phyloP scores from a whole-genome alignment of 1,140 invertebrate genomes.

The Ericerus pela region DNA sequence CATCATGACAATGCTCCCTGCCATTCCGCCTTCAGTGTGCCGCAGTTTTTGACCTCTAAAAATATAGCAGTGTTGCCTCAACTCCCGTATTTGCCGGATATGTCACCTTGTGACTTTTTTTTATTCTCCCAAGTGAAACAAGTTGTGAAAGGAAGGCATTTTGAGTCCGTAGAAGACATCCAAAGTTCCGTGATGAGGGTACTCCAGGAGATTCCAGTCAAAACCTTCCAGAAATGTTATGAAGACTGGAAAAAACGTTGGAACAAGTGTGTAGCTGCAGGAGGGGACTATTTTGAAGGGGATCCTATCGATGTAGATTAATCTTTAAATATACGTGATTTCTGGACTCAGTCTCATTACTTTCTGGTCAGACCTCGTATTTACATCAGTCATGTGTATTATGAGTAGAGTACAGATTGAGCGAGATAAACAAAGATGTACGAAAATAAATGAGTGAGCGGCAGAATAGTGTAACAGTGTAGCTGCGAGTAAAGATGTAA shows the following conservation, averaged over 20 bases:
- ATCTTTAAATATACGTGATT: slow-evolving; percentile 14
- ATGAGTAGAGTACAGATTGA: too few relatives aligned
- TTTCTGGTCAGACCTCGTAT: slow-evolving; percentile 16
- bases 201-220: slow-evolving; percentile 10
- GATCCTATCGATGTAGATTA: slow-evolving; percentile 36
- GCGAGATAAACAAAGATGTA: too few relatives aligned
- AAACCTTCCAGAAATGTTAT: slow-evolving; percentile 27
- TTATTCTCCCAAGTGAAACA: slow-evolving; percentile 24
- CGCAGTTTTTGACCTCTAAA: slow-evolving; percentile 23
- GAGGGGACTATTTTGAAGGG: slow-evolving; percentile 33
- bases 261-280: slow-evolving; percentile 33
- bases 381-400: too few relatives aligned
- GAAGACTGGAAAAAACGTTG: slow-evolving; percentile 16
- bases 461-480: too few relatives aligned
- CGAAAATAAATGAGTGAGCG: too few relatives aligned
- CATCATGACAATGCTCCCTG: slow-evolving; percentile 28
- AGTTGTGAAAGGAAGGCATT: slow-evolving; percentile 17
- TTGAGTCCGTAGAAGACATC: slow-evolving; percentile 21
- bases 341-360: slow-evolving; percentile 13
- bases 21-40: slow-evolving; percentile 21
- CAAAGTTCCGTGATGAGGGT: slow-evolving; percentile 8
- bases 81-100: slow-evolving; percentile 27
- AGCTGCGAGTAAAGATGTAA: too few relatives aligned
- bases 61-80: slow-evolving; percentile 22
- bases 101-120: slow-evolving; percentile 27